Evolutionary conservation across 2,888 invertebrate species (phyloP).

Genomic region (Frankliniella fusca): DNA sequence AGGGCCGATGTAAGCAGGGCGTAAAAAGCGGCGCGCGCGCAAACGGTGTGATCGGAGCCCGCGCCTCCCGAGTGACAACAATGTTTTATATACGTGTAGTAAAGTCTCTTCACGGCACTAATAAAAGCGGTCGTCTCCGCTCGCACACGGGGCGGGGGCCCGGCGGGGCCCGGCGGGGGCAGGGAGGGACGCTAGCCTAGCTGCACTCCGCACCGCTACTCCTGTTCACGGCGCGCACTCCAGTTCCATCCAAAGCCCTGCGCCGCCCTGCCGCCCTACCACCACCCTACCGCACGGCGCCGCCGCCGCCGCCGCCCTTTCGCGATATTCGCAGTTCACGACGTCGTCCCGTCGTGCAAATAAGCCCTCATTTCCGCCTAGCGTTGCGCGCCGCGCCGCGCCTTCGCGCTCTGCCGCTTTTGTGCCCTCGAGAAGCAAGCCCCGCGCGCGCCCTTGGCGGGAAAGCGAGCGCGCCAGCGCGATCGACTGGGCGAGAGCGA

Average conservation of each 20-base stretch:
- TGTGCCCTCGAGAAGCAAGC: neutral
- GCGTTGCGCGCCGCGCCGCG: neutral
- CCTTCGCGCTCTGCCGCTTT: neutral
- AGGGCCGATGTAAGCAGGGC: conserved; percentile 34
- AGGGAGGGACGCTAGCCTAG: too few species aligned
- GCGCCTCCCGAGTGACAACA: conserved; percentile 6
- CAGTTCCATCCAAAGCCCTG: too few species aligned
- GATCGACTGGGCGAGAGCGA: neutral
- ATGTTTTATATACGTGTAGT: conserved; percentile 20
- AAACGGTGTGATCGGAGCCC: neutral
- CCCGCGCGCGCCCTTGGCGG: neutral
- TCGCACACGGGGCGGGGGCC: neutral
- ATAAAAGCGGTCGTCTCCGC: neutral
- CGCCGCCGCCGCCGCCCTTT: neutral
- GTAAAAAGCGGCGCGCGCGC: neutral
- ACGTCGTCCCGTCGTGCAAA: neutral
- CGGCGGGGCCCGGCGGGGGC: too few species aligned
- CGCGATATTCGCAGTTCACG: too few species aligned
- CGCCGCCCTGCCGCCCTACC: too few species aligned
- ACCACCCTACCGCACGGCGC: neutral
- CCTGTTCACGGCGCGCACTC: too few species aligned
- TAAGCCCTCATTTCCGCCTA: conserved; percentile 16
- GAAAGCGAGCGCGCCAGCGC: neutral
- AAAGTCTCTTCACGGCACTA: neutral
- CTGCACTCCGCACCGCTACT: too few species aligned